A percentile compares a stretch with the other conserved stretches of the same genome.
phyloP scores from a whole-genome alignment of 2,113 vertebrate genomes.

The Hystrix brachyura region DNA sequence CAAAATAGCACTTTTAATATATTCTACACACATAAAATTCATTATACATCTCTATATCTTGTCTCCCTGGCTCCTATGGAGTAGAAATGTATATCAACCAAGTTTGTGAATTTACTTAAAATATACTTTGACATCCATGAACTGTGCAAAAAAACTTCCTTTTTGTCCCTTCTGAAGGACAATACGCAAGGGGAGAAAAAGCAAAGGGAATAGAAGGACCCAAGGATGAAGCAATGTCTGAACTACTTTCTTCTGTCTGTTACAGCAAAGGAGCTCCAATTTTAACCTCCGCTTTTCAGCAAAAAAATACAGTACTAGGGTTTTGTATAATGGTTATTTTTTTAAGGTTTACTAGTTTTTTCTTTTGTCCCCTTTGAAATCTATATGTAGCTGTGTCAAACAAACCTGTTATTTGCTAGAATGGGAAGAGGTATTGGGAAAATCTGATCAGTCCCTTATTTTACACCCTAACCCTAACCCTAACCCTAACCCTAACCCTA shows the following conservation, averaged over 20 bases:
- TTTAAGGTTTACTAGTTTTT: background rate
- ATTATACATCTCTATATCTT: background rate
- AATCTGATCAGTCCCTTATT: background rate
- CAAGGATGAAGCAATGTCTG: background rate
- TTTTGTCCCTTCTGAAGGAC: background rate
- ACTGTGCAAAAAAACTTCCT: background rate
- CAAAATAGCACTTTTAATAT: background rate
- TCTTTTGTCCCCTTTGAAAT: background rate
- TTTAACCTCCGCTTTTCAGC: background rate
- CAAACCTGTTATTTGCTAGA: background rate
- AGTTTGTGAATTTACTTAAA: background rate
- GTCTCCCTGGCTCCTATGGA: background rate
- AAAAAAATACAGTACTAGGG: background rate
- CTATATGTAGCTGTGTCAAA: background rate
- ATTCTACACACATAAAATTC: background rate
- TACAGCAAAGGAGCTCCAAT: background rate
- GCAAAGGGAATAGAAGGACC: background rate
- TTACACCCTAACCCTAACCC: background rate
- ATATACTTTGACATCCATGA: background rate
- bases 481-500: background rate
- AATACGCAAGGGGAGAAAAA: too few species aligned
- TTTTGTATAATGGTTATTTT: background rate
- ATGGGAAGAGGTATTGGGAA: background rate
- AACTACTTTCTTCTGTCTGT: background rate
- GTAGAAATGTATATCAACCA: background rate